Conservation (phyloP, 1,140 invertebrate genomes). For the Lepidurus arcticus region DNA sequence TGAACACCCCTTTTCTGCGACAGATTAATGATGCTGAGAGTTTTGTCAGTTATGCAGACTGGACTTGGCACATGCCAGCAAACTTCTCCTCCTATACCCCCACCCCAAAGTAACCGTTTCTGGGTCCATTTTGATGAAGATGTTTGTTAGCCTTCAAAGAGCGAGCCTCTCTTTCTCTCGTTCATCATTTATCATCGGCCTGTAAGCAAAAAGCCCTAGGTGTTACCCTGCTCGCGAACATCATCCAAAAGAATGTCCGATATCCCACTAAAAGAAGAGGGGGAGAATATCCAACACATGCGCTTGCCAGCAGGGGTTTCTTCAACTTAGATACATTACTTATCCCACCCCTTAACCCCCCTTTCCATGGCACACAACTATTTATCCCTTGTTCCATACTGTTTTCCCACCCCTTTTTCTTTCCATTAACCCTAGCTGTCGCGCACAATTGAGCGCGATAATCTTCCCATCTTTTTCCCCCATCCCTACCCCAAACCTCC, state of each 20-base stretch:
- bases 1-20: background rate
- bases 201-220: no score
- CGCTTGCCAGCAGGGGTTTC: background rate
- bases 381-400: background rate
- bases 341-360: background rate
- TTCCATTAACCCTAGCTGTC: background rate
- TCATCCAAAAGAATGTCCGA: no score
- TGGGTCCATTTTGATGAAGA: conserved; percentile 8
- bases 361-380: background rate
- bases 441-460: conserved; percentile 8
- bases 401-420: conserved; percentile 5
- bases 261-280: background rate
- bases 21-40: background rate
- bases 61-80: background rate
- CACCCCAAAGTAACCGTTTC: background rate
- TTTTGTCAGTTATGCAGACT: conserved; percentile 6
- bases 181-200: background rate
- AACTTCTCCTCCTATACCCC: background rate
- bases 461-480: background rate
- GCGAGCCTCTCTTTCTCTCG: background rate
- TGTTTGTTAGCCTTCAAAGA: background rate
- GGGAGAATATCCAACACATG: background rate
- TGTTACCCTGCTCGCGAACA: no score
- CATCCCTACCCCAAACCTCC: background rate
- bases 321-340: background rate